Evolutionary conservation across 2,797 vertebrate species (phyloP).

Genomic region (Tapirus indicus): DNA sequence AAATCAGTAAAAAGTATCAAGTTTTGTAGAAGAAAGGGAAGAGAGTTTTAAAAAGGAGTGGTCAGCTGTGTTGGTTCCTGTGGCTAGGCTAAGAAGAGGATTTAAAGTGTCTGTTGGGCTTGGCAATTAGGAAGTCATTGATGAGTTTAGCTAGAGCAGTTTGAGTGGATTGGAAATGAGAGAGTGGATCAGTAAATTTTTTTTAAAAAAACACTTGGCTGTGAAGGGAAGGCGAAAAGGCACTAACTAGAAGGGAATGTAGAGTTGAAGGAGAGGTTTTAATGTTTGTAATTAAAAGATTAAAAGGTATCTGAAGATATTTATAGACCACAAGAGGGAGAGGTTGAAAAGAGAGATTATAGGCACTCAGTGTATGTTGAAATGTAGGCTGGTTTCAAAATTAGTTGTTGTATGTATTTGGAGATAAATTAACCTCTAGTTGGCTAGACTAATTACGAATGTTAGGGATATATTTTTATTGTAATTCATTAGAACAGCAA

Average conservation of each 20-base stretch:
- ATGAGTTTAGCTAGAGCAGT: background rate
- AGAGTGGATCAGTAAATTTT: background rate
- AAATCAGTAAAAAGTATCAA: background rate
- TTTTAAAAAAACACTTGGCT: background rate
- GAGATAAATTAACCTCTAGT: constrained; percentile 25
- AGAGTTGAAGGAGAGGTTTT: background rate
- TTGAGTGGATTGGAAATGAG: constrained; percentile 1
- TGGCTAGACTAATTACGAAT: background rate
- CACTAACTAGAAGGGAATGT: background rate
- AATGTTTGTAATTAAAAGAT: constrained; percentile 35
- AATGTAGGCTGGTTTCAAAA: constrained; percentile 18
- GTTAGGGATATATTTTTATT: background rate
- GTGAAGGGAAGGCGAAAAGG: background rate
- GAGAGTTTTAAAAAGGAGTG: background rate
- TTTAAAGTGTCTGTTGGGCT: background rate
- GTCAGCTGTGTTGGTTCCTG: background rate
- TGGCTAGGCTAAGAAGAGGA: background rate
- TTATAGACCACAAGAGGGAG: background rate
- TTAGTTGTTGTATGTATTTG: background rate
- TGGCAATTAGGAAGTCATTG: background rate
- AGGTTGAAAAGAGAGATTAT: background rate
- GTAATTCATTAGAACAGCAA: background rate
- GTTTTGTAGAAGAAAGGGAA: constrained; percentile 18
- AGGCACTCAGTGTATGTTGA: background rate
- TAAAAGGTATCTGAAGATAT: background rate